phyloP scores from a whole-genome alignment of 2,888 invertebrate species.

The Dasypogon diadema region DNA sequence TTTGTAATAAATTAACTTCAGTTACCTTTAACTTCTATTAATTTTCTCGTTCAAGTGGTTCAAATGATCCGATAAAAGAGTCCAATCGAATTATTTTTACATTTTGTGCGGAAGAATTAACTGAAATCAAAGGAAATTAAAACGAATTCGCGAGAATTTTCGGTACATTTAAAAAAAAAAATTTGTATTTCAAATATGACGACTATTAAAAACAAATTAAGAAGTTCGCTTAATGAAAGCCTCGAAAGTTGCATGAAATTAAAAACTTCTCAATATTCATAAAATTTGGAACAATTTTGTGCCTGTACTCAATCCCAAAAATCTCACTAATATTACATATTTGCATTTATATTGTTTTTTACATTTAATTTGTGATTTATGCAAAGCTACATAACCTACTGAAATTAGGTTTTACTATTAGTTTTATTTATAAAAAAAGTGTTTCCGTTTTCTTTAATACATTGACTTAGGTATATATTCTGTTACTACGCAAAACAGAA shows the following conservation, averaged over 20 bases:
- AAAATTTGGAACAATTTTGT: neutral
- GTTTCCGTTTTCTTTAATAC: neutral
- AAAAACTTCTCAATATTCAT: neutral
- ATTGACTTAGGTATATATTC: too few species aligned
- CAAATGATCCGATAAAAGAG: too few species aligned
- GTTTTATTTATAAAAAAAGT: neutral
- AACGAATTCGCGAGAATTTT: too few species aligned
- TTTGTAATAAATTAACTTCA: too few species aligned
- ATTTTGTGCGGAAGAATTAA: too few species aligned
- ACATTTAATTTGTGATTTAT: slow-evolving; percentile 7
- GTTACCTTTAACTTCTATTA: too few species aligned
- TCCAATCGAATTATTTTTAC: too few species aligned
- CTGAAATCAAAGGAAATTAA: too few species aligned
- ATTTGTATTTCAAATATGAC: neutral
- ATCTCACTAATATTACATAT: slow-evolving; percentile 2
- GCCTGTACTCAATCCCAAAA: slow-evolving; percentile 9
- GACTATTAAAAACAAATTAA: neutral
- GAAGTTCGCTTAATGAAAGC: neutral
- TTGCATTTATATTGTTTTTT: neutral
- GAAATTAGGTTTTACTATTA: slow-evolving; percentile 16
- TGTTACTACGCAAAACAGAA: too few species aligned
- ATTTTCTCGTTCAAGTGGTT: too few species aligned
- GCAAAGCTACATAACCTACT: slow-evolving; percentile 2
- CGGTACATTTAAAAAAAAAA: too few species aligned
- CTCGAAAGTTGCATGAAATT: neutral